Conservation (phyloP, 2,113 vertebrate genomes). For the Harpagus bidentatus region DNA sequence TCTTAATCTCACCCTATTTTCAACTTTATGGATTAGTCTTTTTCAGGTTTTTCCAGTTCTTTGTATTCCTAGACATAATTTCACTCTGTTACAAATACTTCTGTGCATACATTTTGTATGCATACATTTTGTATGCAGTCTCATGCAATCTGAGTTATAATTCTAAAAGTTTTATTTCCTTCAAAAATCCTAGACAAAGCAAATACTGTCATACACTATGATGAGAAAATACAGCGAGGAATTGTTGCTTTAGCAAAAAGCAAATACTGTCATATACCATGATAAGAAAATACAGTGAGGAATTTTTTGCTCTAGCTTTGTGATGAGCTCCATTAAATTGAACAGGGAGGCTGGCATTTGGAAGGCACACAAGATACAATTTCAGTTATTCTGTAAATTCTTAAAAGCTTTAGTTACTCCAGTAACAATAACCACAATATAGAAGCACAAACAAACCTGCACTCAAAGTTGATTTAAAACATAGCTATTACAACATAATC, state of each 20-base stretch:
- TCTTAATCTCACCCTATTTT: constrained; percentile 40
- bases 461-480: background rate
- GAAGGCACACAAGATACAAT: background rate
- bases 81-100: background rate
- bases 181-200: background rate
- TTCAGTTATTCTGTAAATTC: background rate
- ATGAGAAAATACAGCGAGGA: background rate
- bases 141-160: background rate
- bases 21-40: constrained; percentile 3
- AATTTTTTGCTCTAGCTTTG: background rate
- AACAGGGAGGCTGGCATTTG: background rate
- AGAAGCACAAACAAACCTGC: background rate
- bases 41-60: background rate
- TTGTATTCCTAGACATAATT: background rate
- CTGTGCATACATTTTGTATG: background rate
- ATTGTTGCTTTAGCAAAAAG: background rate
- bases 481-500: background rate
- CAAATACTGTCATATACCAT: background rate
- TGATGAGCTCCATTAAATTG: background rate
- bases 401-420: background rate
- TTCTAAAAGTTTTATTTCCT: background rate
- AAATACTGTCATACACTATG: background rate
- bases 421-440: background rate
- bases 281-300: background rate
- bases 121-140: background rate